Base-by-base conservation (phyloP, 1,140 invertebrate genomes). In the Drosophila grimshawi region DNA sequence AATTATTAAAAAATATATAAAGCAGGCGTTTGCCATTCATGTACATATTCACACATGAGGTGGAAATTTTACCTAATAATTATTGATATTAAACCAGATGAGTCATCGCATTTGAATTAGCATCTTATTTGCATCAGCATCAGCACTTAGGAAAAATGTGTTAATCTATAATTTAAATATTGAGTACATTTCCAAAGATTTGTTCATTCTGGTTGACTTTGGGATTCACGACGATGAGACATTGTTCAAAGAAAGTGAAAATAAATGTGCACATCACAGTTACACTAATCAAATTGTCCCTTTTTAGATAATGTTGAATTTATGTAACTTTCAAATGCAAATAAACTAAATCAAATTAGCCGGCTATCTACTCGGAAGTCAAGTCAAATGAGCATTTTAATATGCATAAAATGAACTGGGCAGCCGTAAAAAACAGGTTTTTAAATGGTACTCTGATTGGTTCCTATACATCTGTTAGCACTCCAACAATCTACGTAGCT, bases 111-210 rank as follows among this genome's bases (percentile, higher is more conserved):
- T 35, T 52, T 35, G 19, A 19, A 11, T 32, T 52, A 52, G 37
- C 27, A 41, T 8, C 37, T 39, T 71, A 71, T 71, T 71, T 64
- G 5, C 37, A 6, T 33, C 7, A n/a, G 7, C n/a, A 33, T 30
- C 2, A 32, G 8, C 8, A 51, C 48, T 32, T 33, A 32, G 8
- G 32, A 61, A 69, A 11, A 30, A 33, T 5, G 29, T 43, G 71
- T 49, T 69, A 74, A 74, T 62, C 8, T 11, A 7, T 6, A n/a
- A 11, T 0, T 4, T 5, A 68, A 69, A 68, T 8, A 68, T 59
- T 55, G 53, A 6, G 8, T 6, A 59, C n/a, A 29, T 2, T 29
- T 56, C n/a, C 4, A 41, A 35, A 61, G 11, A n/a, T 43, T 43
- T 43, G 8, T 41, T 2, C 37, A 39, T 39, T 10, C n/a, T 37